Conservation (phyloP, 2,113 vertebrate species). For the Acanthisitta chloris region DNA sequence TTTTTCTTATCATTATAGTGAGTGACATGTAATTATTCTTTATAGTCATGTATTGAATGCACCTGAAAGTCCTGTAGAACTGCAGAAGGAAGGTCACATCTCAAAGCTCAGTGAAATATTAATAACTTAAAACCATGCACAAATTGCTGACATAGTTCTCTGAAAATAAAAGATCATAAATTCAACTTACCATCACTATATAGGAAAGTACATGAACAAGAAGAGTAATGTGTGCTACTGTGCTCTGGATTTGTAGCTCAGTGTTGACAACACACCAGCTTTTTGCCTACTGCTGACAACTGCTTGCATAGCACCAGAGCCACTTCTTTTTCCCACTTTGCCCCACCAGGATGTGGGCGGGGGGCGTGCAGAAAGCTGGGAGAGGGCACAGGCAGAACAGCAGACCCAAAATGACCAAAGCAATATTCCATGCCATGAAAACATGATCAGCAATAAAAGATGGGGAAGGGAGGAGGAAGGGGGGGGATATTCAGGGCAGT, state of each 20-base stretch:
- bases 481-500: fast-evolving
- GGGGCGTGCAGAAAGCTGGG: background rate
- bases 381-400: background rate
- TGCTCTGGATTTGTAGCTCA: background rate
- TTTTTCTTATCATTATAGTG: background rate
- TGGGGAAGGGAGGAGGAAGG: background rate
- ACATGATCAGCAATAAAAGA: background rate
- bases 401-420: too few relatives aligned
- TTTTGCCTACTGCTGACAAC: background rate
- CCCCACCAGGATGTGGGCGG: background rate
- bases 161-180: background rate
- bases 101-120: background rate
- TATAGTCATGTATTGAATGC: background rate
- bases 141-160: background rate
- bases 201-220: background rate
- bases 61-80: background rate
- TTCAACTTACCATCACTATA: background rate
- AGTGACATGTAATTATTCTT: background rate
- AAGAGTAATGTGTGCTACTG: background rate
- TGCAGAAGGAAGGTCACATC: background rate
- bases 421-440: background rate
- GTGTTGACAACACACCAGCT: background rate
- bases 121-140: background rate
- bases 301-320: background rate
- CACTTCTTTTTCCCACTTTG: background rate